Percentiles rank a stretch among this genome's conserved stretches.
These are phyloP conservation scores for Chelon auratus DNA, from an alignment of 2,797 vertebrate genomes.

Conservation along the genomic window DNA sequence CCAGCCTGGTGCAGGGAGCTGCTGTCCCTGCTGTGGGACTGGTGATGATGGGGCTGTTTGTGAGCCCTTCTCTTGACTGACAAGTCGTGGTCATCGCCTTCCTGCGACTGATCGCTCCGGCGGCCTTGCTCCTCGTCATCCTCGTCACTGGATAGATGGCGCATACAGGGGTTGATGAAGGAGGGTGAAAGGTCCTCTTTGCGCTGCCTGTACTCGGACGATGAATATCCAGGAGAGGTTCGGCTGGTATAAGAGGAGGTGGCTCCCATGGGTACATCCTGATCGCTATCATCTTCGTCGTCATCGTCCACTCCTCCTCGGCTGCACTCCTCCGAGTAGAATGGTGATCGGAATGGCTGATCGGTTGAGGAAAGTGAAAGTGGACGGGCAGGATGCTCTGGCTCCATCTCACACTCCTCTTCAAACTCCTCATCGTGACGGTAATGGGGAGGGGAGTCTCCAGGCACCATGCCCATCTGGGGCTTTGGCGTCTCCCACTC, in stretches of 20 bases:
- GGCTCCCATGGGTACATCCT: slow-evolving; percentile 72
- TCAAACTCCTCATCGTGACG: slow-evolving; percentile 85
- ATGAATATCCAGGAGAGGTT: slow-evolving; percentile 85
- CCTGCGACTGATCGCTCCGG: slow-evolving; percentile 82
- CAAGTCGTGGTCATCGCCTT: slow-evolving; percentile 81
- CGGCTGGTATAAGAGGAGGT: slow-evolving; percentile 77
- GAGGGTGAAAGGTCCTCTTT: slow-evolving; percentile 95
- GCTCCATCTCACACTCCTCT: slow-evolving; percentile 84
- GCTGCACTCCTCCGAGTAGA: slow-evolving; percentile 79
- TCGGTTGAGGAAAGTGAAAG: slow-evolving; percentile 88
- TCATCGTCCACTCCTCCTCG: slow-evolving; percentile 68
- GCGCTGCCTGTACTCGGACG: slow-evolving; percentile 87
- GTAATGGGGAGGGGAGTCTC: slow-evolving; percentile 85
- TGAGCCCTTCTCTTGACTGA: slow-evolving; percentile 87
- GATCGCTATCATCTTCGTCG: slow-evolving; percentile 74
- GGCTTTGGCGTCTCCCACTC: slow-evolving; percentile 82
- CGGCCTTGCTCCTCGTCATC: slow-evolving; percentile 88
- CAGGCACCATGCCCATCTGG: slow-evolving; percentile 80
- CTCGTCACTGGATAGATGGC: slow-evolving; percentile 89
- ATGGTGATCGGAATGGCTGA: slow-evolving; percentile 81
- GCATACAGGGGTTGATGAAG: slow-evolving; percentile 94
- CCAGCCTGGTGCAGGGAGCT: slow-evolving; percentile 80
- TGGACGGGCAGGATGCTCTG: slow-evolving; percentile 87
- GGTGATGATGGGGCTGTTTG: slow-evolving; percentile 72
- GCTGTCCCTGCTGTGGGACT: slow-evolving; percentile 64